phyloP scores from a whole-genome alignment of 2,113 vertebrate genomes.

The Oreochromis aureus region DNA sequence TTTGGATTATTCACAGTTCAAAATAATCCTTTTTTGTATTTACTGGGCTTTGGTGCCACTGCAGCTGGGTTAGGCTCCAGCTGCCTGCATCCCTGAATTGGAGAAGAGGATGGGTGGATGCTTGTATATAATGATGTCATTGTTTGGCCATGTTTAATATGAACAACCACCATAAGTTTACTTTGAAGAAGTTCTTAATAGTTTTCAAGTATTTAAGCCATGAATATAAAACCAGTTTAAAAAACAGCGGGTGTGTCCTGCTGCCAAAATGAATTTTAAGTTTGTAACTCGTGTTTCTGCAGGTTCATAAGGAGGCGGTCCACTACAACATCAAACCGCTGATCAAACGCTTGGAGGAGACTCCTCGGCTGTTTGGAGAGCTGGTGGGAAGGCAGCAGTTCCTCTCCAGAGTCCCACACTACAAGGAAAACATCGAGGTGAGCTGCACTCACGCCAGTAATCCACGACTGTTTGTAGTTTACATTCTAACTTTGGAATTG shows the following conservation, averaged over 20 bases:
- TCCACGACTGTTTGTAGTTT: background rate
- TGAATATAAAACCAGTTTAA: accelerated
- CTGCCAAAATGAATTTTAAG: background rate
- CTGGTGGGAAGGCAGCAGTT: slow-evolving; percentile 86
- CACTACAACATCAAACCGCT: slow-evolving; percentile 82
- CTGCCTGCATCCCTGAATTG: too few relatives aligned
- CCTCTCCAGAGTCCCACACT: slow-evolving; percentile 80
- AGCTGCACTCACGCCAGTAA: accelerated
- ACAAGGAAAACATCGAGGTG: slow-evolving; percentile 88
- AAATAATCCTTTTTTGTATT: background rate
- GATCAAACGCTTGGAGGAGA: slow-evolving; percentile 84
- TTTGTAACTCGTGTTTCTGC: background rate
- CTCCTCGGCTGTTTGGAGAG: slow-evolving; percentile 84
- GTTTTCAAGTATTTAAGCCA: background rate
- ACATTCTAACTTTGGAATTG: background rate
- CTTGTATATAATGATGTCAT: too few relatives aligned
- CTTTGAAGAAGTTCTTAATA: accelerated
- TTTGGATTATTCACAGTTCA: background rate
- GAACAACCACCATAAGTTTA: background rate
- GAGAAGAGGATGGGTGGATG: too few relatives aligned
- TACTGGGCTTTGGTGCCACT: background rate
- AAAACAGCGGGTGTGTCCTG: background rate
- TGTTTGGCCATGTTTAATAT: background rate
- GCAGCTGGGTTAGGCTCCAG: too few relatives aligned
- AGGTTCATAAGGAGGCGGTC: slow-evolving; percentile 81